phyloP scores from a whole-genome alignment of 2,888 invertebrate genomes.

The Leucania comma region DNA sequence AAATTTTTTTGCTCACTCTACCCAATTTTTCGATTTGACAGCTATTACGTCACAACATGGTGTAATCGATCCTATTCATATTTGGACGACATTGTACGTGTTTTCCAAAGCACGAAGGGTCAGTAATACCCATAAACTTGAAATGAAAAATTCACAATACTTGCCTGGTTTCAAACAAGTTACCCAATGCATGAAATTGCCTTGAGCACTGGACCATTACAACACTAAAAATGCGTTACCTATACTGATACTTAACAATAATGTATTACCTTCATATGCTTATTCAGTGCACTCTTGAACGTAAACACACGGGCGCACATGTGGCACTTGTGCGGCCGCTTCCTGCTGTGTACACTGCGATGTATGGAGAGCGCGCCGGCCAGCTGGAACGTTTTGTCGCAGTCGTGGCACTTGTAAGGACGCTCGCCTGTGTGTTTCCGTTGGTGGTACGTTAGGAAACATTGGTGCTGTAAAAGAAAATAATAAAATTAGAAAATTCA shows the following conservation, averaged over 20 bases:
- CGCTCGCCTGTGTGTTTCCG: constrained; percentile 73
- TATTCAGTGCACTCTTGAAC: constrained; percentile 66
- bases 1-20: no score
- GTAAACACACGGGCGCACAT: constrained; percentile 66
- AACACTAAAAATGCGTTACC: no score
- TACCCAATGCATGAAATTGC: no score
- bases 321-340: constrained; percentile 48
- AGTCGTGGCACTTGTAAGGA: constrained; percentile 66
- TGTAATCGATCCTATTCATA: no score
- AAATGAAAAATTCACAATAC: no score
- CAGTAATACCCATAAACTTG: no score
- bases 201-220: no score
- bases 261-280: constrained; percentile 69
- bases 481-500: background rate
- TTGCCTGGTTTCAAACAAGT: no score
- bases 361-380: constrained; percentile 65
- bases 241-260: background rate
- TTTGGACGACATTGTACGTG: no score
- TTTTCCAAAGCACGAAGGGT: no score
- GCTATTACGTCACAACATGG: no score
- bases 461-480: constrained; percentile 60
- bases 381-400: constrained; percentile 62
- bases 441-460: constrained; percentile 69
- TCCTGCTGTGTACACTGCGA: constrained; percentile 46
- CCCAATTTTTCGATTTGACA: no score